These are phyloP conservation scores for Apogon hyalosoma DNA, from an alignment of 2,797 vertebrate species.

Conservation along the genomic window DNA sequence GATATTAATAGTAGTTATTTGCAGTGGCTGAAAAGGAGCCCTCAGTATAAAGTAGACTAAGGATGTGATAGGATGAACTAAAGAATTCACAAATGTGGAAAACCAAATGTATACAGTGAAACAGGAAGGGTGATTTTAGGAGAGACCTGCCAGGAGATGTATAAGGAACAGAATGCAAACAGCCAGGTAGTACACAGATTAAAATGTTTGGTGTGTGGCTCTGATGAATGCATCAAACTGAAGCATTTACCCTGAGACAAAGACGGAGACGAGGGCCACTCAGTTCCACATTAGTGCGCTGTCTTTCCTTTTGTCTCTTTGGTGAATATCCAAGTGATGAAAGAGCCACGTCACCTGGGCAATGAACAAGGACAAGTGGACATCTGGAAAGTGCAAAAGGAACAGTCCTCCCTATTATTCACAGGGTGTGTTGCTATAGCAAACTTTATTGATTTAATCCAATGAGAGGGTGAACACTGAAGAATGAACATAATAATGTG, in stretches of 20 bases:
- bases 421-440: not conserved
- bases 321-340: not conserved
- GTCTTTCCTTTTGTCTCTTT: not conserved
- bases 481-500: not conserved
- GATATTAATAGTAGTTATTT: not conserved
- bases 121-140: no score
- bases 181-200: not conserved
- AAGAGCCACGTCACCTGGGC: not conserved
- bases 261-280: not conserved
- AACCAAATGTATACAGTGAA: no score
- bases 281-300: not conserved
- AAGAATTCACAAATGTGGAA: no score
- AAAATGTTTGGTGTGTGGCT: not conserved
- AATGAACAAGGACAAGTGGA: not conserved
- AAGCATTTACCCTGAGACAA: slow-evolving; percentile 9
- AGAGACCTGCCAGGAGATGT: not conserved
- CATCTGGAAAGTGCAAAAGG: slow-evolving; percentile 1
- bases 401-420: not conserved
- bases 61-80: not conserved
- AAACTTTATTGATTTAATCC: not conserved
- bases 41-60: no score
- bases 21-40: not conserved
- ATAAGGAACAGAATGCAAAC: not conserved
- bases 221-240: slow-evolving; percentile 13
- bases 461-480: not conserved